phyloP scores from a whole-genome alignment of 2,888 invertebrate species.

The Gordius sp. region DNA sequence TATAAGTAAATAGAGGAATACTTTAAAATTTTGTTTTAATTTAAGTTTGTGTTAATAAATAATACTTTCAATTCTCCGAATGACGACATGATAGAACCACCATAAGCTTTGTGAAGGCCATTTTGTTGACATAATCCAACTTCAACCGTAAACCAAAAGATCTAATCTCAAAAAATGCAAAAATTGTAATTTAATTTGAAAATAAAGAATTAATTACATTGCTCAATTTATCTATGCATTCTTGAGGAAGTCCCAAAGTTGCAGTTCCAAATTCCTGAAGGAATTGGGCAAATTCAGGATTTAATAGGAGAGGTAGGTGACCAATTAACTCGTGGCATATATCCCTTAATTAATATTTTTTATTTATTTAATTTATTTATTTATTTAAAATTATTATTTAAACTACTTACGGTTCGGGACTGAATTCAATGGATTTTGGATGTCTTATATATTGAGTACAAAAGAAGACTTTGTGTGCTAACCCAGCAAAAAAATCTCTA shows the following conservation, averaged over 20 bases:
- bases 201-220: slow-evolving; percentile 78
- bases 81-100: too few relatives aligned
- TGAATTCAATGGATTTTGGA: slow-evolving; percentile 83
- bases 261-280: slow-evolving; percentile 95
- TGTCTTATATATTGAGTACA: slow-evolving; percentile 98
- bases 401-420: slow-evolving; percentile 84
- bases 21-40: too few relatives aligned
- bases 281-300: slow-evolving; percentile 88
- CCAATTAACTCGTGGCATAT: slow-evolving; percentile 68
- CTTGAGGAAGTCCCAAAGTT: slow-evolving; percentile 81
- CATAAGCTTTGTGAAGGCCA: too few relatives aligned
- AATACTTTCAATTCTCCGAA: too few relatives aligned
- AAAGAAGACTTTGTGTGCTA: slow-evolving; percentile 96
- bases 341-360: slow-evolving; percentile 27
- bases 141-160: too few relatives aligned
- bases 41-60: too few relatives aligned
- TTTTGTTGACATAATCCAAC: too few relatives aligned
- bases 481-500: slow-evolving; percentile 81
- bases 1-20: too few relatives aligned
- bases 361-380: slow-evolving; percentile 52
- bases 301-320: slow-evolving; percentile 86
- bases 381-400: too few relatives aligned
- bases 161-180: too few relatives aligned
- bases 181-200: too few relatives aligned
- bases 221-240: slow-evolving; percentile 87